phyloP scores from a whole-genome alignment of 1,140 invertebrate species.

The Leptinotarsa undecemlineata region DNA sequence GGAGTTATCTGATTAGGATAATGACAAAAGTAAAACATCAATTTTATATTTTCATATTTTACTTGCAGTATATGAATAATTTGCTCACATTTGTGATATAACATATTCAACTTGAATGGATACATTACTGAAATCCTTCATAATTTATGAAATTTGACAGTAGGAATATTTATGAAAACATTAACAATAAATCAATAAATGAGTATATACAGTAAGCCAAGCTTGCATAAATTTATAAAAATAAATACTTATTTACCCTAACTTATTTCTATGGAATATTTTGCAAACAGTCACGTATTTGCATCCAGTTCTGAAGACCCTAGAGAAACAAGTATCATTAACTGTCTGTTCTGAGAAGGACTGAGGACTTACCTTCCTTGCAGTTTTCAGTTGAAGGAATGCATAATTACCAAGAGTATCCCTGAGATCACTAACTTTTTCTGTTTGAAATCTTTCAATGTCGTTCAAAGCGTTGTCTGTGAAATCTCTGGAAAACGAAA shows the following conservation, averaged over 20 bases:
- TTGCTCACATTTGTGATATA: no score
- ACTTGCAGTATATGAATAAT: no score
- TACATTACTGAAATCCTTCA: no score
- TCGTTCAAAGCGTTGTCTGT: slow-evolving; percentile 71
- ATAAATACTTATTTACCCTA: background rate
- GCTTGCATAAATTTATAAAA: slow-evolving; percentile 1
- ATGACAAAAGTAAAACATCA: no score
- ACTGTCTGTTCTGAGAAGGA: slow-evolving; percentile 27
- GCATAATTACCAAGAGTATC: slow-evolving; percentile 78
- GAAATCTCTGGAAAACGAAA: slow-evolving; percentile 66
- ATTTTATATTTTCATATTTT: no score
- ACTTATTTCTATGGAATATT: slow-evolving; percentile 59
- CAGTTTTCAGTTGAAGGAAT: slow-evolving; percentile 76
- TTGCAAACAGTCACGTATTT: slow-evolving; percentile 74
- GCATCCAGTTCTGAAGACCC: slow-evolving; percentile 75
- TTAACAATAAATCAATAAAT: background rate
- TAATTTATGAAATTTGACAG: no score
- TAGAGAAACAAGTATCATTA: slow-evolving; percentile 54
- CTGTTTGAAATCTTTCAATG: slow-evolving; percentile 77
- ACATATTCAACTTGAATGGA: no score
- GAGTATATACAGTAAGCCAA: background rate
- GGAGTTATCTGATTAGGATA: no score
- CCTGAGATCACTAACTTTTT: slow-evolving; percentile 76
- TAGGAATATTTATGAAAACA: background rate
- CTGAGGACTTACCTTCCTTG: slow-evolving; percentile 69